These are phyloP conservation scores for Tinea trinotella DNA, from an alignment of 2,888 invertebrate species.

Conservation along the genomic window DNA sequence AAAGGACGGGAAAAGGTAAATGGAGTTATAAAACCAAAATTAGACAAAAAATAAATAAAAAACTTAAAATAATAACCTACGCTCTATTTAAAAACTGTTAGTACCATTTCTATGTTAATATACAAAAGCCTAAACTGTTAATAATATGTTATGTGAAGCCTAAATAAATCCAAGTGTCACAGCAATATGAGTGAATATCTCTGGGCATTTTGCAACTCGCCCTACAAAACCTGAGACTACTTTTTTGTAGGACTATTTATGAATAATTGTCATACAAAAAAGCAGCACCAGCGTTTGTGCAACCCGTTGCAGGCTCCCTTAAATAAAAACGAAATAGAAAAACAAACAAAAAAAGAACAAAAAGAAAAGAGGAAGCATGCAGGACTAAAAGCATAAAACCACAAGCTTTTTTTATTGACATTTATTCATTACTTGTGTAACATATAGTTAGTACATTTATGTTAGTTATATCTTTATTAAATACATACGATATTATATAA, in stretches of 20 bases:
- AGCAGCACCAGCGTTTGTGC: too few relatives aligned
- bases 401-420: conserved; percentile 63
- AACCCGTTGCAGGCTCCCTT: too few relatives aligned
- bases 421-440: conserved; percentile 62
- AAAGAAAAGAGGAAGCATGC: conserved; percentile 53
- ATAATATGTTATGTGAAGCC: too few relatives aligned
- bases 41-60: conserved; percentile 31
- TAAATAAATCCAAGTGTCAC: too few relatives aligned
- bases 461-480: neutral
- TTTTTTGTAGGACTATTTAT: too few relatives aligned
- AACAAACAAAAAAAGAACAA: conserved; percentile 31
- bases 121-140: too few relatives aligned
- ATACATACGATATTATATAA: conserved; percentile 4
- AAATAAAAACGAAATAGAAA: conserved; percentile 31
- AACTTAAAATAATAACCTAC: conserved; percentile 1
- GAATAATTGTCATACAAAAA: too few relatives aligned
- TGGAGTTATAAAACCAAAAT: conserved; percentile 32
- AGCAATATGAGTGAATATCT: too few relatives aligned
- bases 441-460: conserved; percentile 26
- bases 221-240: too few relatives aligned
- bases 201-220: too few relatives aligned
- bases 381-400: conserved; percentile 66
- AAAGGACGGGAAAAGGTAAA: conserved; percentile 38
- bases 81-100: too few relatives aligned
- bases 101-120: too few relatives aligned